Evolutionary conservation across 2,888 invertebrate species (phyloP).

Genomic region (Drosophila multiciliata): DNA sequence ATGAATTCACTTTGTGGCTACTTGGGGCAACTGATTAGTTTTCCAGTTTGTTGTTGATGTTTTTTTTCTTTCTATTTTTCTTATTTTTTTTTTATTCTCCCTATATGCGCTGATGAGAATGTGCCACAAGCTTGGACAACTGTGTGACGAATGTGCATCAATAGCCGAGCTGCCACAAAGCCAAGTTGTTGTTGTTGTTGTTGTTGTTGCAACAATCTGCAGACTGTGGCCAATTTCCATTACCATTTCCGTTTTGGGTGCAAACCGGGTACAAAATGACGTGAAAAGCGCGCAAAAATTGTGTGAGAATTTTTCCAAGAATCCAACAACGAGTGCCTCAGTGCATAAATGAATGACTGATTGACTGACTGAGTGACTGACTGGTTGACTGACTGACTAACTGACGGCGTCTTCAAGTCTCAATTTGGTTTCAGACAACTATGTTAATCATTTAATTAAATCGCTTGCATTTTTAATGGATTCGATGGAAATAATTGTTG

Average conservation of each 20-base stretch:
- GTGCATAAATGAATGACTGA: constrained; percentile 40
- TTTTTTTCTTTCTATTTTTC: constrained; percentile 16
- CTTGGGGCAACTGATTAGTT: constrained; percentile 49
- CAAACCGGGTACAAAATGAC: constrained; percentile 46
- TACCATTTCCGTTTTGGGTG: constrained; percentile 67
- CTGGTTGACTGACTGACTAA: not conserved
- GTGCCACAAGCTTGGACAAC: constrained; percentile 42
- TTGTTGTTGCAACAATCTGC: constrained; percentile 21
- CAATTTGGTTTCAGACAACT: constrained; percentile 21
- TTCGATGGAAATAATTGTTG: constrained; percentile 60
- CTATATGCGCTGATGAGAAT: constrained; percentile 43
- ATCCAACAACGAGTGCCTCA: constrained; percentile 20
- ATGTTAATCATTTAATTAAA: constrained; percentile 79
- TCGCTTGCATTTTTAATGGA: constrained; percentile 73
- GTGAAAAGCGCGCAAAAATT: constrained; percentile 69
- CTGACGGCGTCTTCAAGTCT: constrained; percentile 13
- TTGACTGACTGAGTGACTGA: constrained; percentile 33
- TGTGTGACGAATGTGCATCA: constrained; percentile 59
- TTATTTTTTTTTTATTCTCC: constrained; percentile 20
- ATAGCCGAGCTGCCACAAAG: constrained; percentile 24
- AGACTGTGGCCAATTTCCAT: constrained; percentile 71
- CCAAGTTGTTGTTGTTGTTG: constrained; percentile 20
- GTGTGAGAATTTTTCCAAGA: constrained; percentile 75
- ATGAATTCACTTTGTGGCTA: constrained; percentile 24
- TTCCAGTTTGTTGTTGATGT: constrained; percentile 21